phyloP scores from a whole-genome alignment of 2,888 invertebrate genomes.

The Achlya flavicornis region DNA sequence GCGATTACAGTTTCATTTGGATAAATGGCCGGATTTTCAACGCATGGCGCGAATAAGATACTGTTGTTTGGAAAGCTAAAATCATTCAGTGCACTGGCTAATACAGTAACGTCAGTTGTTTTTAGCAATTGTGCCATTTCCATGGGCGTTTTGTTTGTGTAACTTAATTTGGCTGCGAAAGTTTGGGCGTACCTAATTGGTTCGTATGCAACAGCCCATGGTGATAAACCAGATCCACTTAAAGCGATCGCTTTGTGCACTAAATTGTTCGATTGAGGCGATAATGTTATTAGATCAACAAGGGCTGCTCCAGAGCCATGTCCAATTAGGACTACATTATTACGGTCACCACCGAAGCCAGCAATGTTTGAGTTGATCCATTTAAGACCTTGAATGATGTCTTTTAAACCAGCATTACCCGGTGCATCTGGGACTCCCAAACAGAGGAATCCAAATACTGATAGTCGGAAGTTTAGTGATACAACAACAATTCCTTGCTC shows the following conservation, averaged over 20 bases:
- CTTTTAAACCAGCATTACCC: conserved; percentile 94
- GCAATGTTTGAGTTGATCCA: conserved; percentile 87
- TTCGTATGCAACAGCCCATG: conserved; percentile 75
- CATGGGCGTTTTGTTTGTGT: conserved; percentile 42
- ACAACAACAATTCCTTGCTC: conserved; percentile 86
- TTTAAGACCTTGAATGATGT: conserved; percentile 90
- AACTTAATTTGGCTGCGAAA: conserved; percentile 56
- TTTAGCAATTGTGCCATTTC: conserved; percentile 55
- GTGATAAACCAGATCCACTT: conserved; percentile 70
- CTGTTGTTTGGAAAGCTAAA: conserved; percentile 65
- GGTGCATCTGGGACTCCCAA: conserved; percentile 84
- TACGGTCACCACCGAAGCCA: conserved; percentile 82
- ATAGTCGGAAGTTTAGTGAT: conserved; percentile 88
- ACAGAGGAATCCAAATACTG: conserved; percentile 89
- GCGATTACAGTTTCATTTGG: conserved; percentile 54
- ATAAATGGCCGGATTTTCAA: conserved; percentile 54
- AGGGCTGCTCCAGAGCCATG: conserved; percentile 90
- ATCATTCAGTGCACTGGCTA: conserved; percentile 47
- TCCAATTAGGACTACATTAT: conserved; percentile 90
- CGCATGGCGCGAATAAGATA: conserved; percentile 70
- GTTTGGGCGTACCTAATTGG: conserved; percentile 59
- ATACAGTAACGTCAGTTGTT: conserved; percentile 46
- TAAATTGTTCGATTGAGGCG: conserved; percentile 53
- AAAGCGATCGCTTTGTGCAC: conserved; percentile 68
- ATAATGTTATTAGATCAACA: conserved; percentile 70